phyloP scores from a whole-genome alignment of 2,113 vertebrate genomes.

The Neolamprologus variostigma region DNA sequence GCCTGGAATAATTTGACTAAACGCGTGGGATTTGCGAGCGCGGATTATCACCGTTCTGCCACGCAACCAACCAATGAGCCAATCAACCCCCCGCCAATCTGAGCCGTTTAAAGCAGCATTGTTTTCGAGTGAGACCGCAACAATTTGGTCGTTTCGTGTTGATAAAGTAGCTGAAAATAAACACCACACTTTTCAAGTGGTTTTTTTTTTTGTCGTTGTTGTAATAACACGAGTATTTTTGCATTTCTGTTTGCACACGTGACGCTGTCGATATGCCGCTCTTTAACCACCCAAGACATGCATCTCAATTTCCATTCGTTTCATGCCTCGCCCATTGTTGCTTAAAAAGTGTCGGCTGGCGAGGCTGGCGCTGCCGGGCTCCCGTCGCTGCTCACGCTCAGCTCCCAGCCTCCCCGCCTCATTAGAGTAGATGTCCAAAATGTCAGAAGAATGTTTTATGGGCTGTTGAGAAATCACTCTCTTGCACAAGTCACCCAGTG shows the following conservation, averaged over 20 bases:
- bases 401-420: constrained; percentile 47
- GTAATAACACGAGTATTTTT: background rate
- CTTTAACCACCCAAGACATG: constrained; percentile 16
- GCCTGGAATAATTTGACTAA: constrained; percentile 71
- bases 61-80: constrained; percentile 36
- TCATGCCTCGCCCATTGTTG: constrained; percentile 27
- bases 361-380: background rate
- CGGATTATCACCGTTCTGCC: constrained; percentile 62
- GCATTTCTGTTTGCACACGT: background rate
- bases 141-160: background rate
- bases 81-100: constrained; percentile 45
- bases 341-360: constrained; percentile 20
- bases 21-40: constrained; percentile 58
- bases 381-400: constrained; percentile 13
- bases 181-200: background rate
- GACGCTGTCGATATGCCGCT: constrained; percentile 19
- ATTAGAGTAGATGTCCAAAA: constrained; percentile 67
- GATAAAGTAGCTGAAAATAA: background rate
- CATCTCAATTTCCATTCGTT: constrained; percentile 60
- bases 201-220: background rate
- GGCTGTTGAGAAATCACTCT: constrained; percentile 72
- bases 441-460: constrained; percentile 72
- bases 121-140: constrained; percentile 7
- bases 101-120: constrained; percentile 28
- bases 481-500: constrained; percentile 69